phyloP scores from a whole-genome alignment of 2,888 invertebrate species.

The Drosophila lacicola region DNA sequence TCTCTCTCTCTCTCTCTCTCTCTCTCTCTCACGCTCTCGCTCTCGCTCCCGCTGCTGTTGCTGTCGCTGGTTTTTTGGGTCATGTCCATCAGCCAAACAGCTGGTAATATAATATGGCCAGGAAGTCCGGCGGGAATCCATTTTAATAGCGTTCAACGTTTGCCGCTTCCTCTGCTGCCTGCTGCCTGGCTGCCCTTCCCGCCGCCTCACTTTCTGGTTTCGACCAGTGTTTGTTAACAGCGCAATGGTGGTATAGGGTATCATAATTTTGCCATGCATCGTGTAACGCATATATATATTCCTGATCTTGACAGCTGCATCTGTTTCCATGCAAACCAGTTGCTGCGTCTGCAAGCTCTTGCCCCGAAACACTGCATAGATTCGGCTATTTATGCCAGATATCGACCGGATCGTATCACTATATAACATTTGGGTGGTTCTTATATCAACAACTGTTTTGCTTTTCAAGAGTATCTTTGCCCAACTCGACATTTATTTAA shows the following conservation, averaged over 20 bases:
- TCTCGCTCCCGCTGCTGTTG: slow-evolving; percentile 12
- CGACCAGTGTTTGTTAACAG: slow-evolving; percentile 59
- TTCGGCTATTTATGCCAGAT: too few relatives aligned
- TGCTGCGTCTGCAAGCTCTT: too few relatives aligned
- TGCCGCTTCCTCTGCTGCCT: slow-evolving; percentile 23
- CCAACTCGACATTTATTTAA: too few relatives aligned
- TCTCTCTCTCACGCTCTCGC: not conserved
- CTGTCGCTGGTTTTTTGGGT: slow-evolving; percentile 63
- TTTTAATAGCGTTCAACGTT: slow-evolving; percentile 71
- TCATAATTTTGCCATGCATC: too few relatives aligned
- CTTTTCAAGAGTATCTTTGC: too few relatives aligned
- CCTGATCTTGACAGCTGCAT: too few relatives aligned
- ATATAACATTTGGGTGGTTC: too few relatives aligned
- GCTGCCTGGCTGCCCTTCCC: not conserved
- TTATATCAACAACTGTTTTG: too few relatives aligned
- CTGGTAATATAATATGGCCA: slow-evolving; percentile 76
- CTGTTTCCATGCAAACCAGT: too few relatives aligned
- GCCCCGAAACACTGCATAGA: too few relatives aligned
- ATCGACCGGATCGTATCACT: too few relatives aligned
- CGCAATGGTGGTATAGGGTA: not conserved
- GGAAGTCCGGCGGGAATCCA: slow-evolving; percentile 81
- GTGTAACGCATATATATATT: too few relatives aligned
- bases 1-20: not conserved
- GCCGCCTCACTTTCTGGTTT: slow-evolving; percentile 5
- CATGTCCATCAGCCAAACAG: slow-evolving; percentile 75